Evolutionary conservation across 2,888 invertebrate species (phyloP).

Genomic region (Serripes groenlandicus): DNA sequence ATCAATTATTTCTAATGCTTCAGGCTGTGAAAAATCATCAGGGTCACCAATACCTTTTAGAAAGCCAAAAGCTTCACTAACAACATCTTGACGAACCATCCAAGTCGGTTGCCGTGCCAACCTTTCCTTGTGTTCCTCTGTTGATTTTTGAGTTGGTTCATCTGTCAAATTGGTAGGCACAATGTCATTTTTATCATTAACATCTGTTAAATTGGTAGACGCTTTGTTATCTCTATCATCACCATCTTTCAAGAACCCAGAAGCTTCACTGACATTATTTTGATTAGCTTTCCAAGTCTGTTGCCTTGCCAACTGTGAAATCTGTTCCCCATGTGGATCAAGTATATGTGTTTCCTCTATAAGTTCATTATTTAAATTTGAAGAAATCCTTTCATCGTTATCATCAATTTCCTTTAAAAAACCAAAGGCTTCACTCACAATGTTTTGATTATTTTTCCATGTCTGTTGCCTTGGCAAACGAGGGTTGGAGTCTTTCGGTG

Average conservation of each 20-base stretch:
- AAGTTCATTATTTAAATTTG: neutral
- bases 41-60: constrained; percentile 56
- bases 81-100: constrained; percentile 59
- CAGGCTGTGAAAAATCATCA: too few relatives aligned
- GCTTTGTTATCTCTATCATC: constrained; percentile 31
- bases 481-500: constrained; percentile 10
- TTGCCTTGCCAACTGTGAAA: constrained; percentile 20
- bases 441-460: constrained; percentile 57
- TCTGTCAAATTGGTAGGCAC: too few relatives aligned
- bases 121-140: neutral
- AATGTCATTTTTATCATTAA: constrained; percentile 48
- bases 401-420: constrained; percentile 64
- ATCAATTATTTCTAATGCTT: too few relatives aligned
- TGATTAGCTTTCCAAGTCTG: constrained; percentile 59
- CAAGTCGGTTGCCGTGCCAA: constrained; percentile 26
- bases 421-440: constrained; percentile 70
- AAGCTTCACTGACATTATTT: constrained; percentile 68
- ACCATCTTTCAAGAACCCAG: constrained; percentile 64
- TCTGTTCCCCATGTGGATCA: neutral
- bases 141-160: neutral
- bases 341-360: neutral
- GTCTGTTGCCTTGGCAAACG: constrained; percentile 37
- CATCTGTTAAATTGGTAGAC: constrained; percentile 46
- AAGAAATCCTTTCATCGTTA: constrained; percentile 2
- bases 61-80: constrained; percentile 71